phyloP scores from a whole-genome alignment of 2,888 invertebrate genomes.

The Schizotus pectinicornis region DNA sequence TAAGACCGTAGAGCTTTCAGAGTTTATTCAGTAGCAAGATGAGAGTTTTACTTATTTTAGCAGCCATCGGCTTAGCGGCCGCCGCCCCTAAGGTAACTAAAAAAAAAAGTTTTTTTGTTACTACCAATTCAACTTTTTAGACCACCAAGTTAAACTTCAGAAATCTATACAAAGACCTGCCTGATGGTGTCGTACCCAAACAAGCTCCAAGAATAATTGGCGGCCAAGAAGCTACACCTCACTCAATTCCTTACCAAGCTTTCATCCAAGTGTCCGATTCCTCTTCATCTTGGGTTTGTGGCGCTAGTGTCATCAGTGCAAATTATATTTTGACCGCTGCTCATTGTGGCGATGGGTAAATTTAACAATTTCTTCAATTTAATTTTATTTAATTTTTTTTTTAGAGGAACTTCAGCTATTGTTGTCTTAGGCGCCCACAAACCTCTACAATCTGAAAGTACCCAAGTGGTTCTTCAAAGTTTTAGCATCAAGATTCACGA shows the following conservation, averaged over 20 bases:
- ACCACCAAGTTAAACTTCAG: neutral
- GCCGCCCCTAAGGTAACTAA: slow-evolving; percentile 10
- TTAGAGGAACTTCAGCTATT: slow-evolving; percentile 16
- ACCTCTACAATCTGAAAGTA: slow-evolving; percentile 17
- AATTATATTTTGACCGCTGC: slow-evolving; percentile 34
- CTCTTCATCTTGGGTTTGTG: slow-evolving; percentile 27
- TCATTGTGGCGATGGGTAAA: slow-evolving; percentile 32
- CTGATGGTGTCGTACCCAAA: neutral
- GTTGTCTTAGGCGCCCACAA: slow-evolving; percentile 24
- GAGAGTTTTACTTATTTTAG: neutral
- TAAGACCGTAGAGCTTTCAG: no score
- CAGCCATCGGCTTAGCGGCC: neutral
- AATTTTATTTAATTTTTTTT: slow-evolving; percentile 2
- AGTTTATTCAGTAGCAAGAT: neutral
- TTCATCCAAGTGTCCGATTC: slow-evolving; percentile 10
- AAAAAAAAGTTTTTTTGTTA: no score
- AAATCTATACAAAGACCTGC: slow-evolving; percentile 5
- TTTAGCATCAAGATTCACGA: slow-evolving; percentile 31
- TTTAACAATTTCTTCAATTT: neutral
- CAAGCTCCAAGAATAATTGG: slow-evolving; percentile 24
- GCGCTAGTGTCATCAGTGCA: slow-evolving; percentile 30
- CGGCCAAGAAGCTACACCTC: slow-evolving; percentile 32
- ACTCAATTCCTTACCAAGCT: slow-evolving; percentile 34
- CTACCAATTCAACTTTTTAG: neutral
- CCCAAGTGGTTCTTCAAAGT: slow-evolving; percentile 20